Conservation (phyloP, 2,797 vertebrate species). For the Coilia nasus region DNA sequence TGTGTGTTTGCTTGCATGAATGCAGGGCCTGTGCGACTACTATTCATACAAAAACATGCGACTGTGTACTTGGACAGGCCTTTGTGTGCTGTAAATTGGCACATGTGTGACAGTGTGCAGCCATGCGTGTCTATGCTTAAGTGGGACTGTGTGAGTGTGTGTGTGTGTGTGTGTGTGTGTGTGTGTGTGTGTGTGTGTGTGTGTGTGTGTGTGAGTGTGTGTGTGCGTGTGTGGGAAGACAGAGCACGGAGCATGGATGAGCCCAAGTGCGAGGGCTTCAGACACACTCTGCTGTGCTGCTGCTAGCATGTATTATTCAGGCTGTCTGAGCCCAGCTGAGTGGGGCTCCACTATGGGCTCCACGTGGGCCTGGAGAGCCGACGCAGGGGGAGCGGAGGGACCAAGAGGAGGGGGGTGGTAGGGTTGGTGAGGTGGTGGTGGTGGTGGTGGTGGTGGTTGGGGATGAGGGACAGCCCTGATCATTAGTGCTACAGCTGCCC, state of each 20-base stretch:
- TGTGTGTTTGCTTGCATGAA: neutral
- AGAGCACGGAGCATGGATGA: conserved; percentile 15
- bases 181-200: neutral
- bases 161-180: neutral
- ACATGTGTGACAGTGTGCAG: conserved; percentile 19
- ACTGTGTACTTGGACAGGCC: neutral
- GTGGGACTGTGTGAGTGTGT: neutral
- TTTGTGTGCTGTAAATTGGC: neutral
- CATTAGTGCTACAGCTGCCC: neutral
- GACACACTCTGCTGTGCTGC: conserved; percentile 12
- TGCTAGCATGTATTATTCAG: conserved; percentile 59
- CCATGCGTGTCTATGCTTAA: neutral
- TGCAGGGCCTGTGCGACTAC: neutral
- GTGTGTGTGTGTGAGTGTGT: neutral
- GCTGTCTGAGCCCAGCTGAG: conserved; percentile 27
- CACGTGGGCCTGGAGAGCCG: conserved; percentile 3
- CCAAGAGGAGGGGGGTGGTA: neutral
- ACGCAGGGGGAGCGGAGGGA: neutral
- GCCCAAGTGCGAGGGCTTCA: conserved; percentile 27
- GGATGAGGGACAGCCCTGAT: conserved; percentile 2
- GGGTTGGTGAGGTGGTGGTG: too few relatives aligned
- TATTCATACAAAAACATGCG: neutral
- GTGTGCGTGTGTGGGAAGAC: conserved; percentile 8
- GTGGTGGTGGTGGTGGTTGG: too few relatives aligned
- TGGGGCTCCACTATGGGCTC: conserved; percentile 5